Percentiles rank a stretch among this genome's conserved stretches.
These are phyloP conservation scores for Daphoenositta chrysoptera DNA, from an alignment of 2,113 vertebrate species.

Conservation along the genomic window DNA sequence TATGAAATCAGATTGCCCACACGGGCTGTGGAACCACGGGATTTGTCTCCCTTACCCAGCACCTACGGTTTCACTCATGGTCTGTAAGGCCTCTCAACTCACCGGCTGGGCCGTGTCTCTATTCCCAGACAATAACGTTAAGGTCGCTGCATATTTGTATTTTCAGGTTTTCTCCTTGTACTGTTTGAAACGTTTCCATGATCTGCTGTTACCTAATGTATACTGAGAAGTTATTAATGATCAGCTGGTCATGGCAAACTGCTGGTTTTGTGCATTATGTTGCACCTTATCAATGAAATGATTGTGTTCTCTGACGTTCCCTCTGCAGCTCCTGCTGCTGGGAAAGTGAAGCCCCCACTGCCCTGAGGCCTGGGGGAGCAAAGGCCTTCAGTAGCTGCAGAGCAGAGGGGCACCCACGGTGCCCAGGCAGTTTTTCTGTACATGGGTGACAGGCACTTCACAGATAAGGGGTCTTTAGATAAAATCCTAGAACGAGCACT, in stretches of 20 bases:
- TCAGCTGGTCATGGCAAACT: neutral
- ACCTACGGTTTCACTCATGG: fast-evolving
- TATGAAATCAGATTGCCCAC: neutral
- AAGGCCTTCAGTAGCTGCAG: neutral
- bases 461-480: neutral
- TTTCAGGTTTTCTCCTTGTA: neutral
- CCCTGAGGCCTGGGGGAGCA: neutral
- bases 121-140: neutral
- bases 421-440: neutral
- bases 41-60: neutral
- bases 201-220: neutral
- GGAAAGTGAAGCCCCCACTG: neutral
- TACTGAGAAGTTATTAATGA: neutral
- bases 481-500: neutral
- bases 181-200: neutral
- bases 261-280: neutral
- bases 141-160: neutral
- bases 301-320: neutral
- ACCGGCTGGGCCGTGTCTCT: neutral
- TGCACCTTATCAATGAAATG: neutral
- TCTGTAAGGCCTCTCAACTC: neutral
- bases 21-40: neutral
- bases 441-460: neutral
- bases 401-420: neutral
- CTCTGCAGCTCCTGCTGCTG: neutral